Base-by-base conservation (phyloP, 2,888 invertebrate genomes). In the Tryphoninae sp. region DNA sequence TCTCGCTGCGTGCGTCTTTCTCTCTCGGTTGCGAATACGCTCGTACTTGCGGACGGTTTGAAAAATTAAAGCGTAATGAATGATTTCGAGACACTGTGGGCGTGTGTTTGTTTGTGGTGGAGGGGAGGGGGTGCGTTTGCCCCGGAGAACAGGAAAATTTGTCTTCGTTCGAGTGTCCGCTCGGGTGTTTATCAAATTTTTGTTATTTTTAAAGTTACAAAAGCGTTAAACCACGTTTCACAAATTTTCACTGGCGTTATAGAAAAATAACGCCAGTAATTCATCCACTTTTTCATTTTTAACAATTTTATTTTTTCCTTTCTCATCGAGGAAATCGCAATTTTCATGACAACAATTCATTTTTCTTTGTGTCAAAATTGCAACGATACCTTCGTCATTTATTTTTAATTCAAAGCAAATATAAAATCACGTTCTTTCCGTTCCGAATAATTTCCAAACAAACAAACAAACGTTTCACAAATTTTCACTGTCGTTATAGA, bases 51-150 rank as follows among this genome's bases (percentile, higher is more conserved):
- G 26, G 22, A 6, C 4, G 9, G 11, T 23, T 33, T 62, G 16
- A 65, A 65, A 65, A 65, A 65, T 22, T 49, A 42, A 45, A 64
- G 16, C 22, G 11, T n/a, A 49, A 23, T 23, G 49, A 49, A 65
- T 13, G 22, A 65, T 23, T 19, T 6, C 19, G 64, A 42, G 42
- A 9, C 42, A 64, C 19, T 16, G 16, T 9, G 11, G 1, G 7
- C n/a, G 16, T 40, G 40, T 13, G 33, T 51, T 51, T 11, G 51
- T 51, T 51, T 51, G 33, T 33, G 33, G 55, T 55, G 33, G 4
- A 6, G 0, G 33, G 4, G 55, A 6, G 33, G 4, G 33, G 33
- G 33, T 33, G 33, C 33, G 51, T 51, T 51, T 16, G 51, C n/a
- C 13, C 13, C 1, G 61, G 3, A 61, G 33, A 16, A 13, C n/a